phyloP scores from a whole-genome alignment of 1,140 invertebrate genomes.

The Drosophila navojoa region DNA sequence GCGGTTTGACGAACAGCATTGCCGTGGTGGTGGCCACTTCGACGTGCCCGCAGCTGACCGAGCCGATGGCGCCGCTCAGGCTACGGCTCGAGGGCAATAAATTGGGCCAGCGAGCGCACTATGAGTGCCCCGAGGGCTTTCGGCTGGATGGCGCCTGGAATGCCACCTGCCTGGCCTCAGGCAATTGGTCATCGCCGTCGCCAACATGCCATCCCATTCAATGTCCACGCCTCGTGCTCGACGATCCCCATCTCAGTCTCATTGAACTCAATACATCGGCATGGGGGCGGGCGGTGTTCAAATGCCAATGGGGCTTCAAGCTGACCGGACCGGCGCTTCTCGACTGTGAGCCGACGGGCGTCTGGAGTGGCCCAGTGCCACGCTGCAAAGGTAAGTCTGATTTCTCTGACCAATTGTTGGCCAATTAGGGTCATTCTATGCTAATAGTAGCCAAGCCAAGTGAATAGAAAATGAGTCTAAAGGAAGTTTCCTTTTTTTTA shows the following conservation, averaged over 20 bases:
- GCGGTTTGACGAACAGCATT: slow-evolving; percentile 92
- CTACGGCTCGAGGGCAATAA: slow-evolving; percentile 88
- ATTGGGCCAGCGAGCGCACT: slow-evolving; percentile 87
- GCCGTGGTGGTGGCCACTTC: slow-evolving; percentile 89
- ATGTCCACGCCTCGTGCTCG: slow-evolving; percentile 87
- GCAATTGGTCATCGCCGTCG: slow-evolving; percentile 90
- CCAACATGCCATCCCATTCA: slow-evolving; percentile 90
- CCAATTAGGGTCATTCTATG: not conserved
- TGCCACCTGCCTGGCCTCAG: slow-evolving; percentile 90
- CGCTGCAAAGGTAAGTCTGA: slow-evolving; percentile 87
- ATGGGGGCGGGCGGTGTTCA: slow-evolving; percentile 89
- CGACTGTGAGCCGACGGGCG: slow-evolving; percentile 90
- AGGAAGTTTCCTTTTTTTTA: too few relatives aligned
- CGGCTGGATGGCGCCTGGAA: slow-evolving; percentile 88
- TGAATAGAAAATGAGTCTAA: too few relatives aligned
- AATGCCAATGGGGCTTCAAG: slow-evolving; percentile 92
- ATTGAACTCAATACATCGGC: slow-evolving; percentile 86
- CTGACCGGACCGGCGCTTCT: slow-evolving; percentile 89
- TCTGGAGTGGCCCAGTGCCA: slow-evolving; percentile 91
- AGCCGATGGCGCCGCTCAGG: slow-evolving; percentile 84
- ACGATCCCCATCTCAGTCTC: slow-evolving; percentile 85
- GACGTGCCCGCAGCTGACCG: slow-evolving; percentile 84
- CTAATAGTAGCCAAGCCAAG: too few relatives aligned
- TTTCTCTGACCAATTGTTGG: too few relatives aligned
- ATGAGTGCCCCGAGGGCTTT: slow-evolving; percentile 88